Evolutionary conservation across 2,113 vertebrate species (phyloP), one percentile per base, ranked within the genome.

Genomic region (Anhinga rufa): DNA sequence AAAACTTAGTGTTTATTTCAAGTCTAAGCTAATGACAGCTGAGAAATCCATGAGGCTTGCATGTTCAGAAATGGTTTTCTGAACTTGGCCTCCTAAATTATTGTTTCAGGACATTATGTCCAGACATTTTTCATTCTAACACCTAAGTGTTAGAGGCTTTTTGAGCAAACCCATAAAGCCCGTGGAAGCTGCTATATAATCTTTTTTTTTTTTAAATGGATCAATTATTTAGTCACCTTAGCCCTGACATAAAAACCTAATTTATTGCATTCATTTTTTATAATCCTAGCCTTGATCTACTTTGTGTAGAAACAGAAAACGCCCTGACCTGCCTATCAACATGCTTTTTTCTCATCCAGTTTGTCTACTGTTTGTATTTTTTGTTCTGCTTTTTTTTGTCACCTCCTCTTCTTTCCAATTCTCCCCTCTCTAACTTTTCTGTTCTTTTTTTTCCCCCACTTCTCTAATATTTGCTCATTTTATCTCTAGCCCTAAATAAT

Each of bases 391-490:
- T 12, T 54, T 80, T 48, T 29, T 48, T 48, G 14, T 77, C 15
- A n/a, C 7, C 25, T 70, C 42, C 85, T 76, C 17, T 60, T 42
- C 51, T 88, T 93, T 80, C 49, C 19, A 28, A 0, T 74, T 92
- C 18, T 93, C 6, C 8, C 86, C 34, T 61, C 26, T 82, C 18
- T 51, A 70, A 51, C 14, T 3, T 82, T 84, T 6, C 14, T 66
- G 7, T 49, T 64, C 4, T 52, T 51, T 40, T 54, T 61, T 58
- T 17, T 15, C 4, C 0, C 9, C 20, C 5, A 0, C 17, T 28
- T 79, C 25, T 92, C 16, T 52, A 81, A 36, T 83, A 57, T 49
- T 88, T 74, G 4, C 29, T 87, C 9, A 24, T 64, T 91, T 92
- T 84, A 20, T 62, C 36, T 51, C 28, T 28, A 34, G 14, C 36